These are phyloP conservation scores for Fistularia tabacaria DNA, from an alignment of 2,797 vertebrate genomes.

Conservation along the genomic window DNA sequence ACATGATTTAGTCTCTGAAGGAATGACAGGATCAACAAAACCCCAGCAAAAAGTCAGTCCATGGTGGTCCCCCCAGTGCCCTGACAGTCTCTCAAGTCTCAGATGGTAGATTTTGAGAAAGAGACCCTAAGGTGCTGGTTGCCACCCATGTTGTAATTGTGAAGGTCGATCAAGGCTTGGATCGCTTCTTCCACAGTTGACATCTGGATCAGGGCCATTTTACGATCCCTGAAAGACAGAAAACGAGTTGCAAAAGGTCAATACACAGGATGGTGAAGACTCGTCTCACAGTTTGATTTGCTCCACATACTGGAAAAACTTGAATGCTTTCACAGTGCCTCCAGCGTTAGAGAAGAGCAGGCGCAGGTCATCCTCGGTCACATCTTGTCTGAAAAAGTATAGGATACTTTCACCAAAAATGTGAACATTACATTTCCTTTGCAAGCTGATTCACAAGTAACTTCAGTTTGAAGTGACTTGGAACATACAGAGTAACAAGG, in stretches of 20 bases:
- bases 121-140: conserved; percentile 98
- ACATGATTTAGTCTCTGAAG: conserved; percentile 52
- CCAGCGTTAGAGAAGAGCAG: conserved; percentile 93
- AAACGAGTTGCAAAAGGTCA: too few relatives aligned
- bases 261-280: conserved; percentile 4
- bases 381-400: conserved; percentile 78
- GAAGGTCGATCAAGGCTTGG: conserved; percentile 94
- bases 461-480: too few relatives aligned
- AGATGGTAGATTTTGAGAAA: conserved; percentile 99
- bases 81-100: conserved; percentile 60
- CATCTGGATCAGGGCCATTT: conserved; percentile 99
- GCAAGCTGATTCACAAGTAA: too few relatives aligned
- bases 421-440: too few relatives aligned
- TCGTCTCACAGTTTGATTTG: conserved; percentile 50
- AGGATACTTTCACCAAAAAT: too few relatives aligned
- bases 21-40: conserved; percentile 55
- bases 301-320: conserved; percentile 91
- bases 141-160: conserved; percentile 97
- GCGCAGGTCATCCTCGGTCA: conserved; percentile 91
- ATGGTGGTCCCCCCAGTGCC: conserved; percentile 71
- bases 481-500: too few relatives aligned
- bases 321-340: conserved; percentile 95
- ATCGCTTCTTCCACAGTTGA: conserved; percentile 96
- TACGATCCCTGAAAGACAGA: conserved; percentile 83
- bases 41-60: too few relatives aligned